Evolutionary conservation across 1,140 invertebrate species (phyloP).

Genomic region (Latrodectus geometricus): DNA sequence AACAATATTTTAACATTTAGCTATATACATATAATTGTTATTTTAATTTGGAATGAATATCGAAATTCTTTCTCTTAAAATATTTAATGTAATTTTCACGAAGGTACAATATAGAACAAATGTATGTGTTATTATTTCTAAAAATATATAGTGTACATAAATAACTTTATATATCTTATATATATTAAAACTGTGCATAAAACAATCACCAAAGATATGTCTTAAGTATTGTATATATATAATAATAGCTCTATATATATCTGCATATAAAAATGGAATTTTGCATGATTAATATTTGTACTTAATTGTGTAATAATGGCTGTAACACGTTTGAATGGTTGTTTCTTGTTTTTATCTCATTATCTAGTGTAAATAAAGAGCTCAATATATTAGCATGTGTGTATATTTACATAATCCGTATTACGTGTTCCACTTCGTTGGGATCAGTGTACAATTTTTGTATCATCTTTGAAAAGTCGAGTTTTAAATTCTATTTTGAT

Average conservation of each 20-base stretch:
- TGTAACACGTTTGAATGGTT: background rate
- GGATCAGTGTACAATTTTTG: background rate
- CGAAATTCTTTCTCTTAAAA: too few relatives aligned
- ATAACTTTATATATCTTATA: background rate
- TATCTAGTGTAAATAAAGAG: background rate
- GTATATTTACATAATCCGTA: background rate
- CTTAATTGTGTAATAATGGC: background rate
- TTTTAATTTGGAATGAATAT: too few relatives aligned
- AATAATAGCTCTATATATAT: background rate
- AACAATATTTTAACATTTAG: too few relatives aligned
- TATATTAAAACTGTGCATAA: background rate
- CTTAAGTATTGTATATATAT: background rate
- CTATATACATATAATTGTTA: too few relatives aligned
- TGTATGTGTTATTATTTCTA: too few relatives aligned
- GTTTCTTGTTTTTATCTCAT: background rate
- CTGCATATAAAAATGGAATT: slow-evolving; percentile 2
- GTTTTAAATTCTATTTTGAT: background rate
- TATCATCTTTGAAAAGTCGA: background rate
- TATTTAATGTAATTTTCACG: too few relatives aligned
- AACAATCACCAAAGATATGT: background rate
- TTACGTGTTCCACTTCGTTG: background rate
- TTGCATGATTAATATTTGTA: background rate
- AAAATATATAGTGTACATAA: background rate
- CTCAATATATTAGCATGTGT: background rate
- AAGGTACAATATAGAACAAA: too few relatives aligned